phyloP scores from a whole-genome alignment of 2,797 vertebrate genomes.

The Cephalopachus bancanus region DNA sequence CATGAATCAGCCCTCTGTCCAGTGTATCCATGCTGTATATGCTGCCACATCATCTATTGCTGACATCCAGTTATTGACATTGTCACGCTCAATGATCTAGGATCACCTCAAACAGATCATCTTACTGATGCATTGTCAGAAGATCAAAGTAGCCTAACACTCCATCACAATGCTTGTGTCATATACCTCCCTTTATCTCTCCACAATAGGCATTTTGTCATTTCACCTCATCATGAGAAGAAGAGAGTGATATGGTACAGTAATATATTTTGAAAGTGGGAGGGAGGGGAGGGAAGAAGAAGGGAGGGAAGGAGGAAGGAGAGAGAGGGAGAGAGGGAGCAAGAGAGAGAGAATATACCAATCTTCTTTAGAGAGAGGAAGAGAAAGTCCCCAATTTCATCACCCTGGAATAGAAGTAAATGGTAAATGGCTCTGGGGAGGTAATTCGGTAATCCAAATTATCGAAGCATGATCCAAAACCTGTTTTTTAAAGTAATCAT shows the following conservation, averaged over 20 bases:
- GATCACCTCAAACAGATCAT: neutral
- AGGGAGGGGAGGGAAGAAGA: no score
- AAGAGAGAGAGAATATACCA: neutral
- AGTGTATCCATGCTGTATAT: fast-evolving
- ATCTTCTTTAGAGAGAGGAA: neutral
- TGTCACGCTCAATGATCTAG: neutral
- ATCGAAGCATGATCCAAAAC: no score
- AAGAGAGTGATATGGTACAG: neutral
- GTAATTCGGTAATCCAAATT: neutral
- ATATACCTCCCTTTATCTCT: neutral
- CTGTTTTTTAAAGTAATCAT: fast-evolving
- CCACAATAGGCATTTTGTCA: neutral
- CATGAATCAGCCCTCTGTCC: neutral
- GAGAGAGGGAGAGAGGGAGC: neutral
- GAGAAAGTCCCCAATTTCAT: no score
- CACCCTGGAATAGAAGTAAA: neutral
- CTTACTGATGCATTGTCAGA: neutral
- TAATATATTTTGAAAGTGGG: neutral
- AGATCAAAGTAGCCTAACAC: neutral
- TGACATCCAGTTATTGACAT: no score
- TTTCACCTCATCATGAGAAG: neutral
- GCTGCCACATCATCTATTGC: neutral
- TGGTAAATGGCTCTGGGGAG: neutral
- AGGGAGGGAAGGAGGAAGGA: fast-evolving
- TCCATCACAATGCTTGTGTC: neutral